Evolutionary conservation across 1,140 invertebrate species (phyloP), one percentile per base, ranked within the genome.

Genomic region (Camponotus vicinus): DNA sequence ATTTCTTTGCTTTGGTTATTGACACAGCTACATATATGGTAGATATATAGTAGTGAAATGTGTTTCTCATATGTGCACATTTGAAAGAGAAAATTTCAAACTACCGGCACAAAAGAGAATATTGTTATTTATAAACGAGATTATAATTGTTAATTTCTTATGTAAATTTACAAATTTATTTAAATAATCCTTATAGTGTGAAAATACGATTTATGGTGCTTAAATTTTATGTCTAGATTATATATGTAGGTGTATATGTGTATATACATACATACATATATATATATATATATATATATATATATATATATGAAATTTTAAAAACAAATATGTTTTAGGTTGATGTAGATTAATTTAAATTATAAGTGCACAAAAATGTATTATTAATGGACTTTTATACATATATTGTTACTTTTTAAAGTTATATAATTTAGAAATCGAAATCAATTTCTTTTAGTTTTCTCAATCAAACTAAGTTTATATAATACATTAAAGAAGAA

Each of bases 1-100:
- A 89, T 87, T 91, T 91, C 88, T 91, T 91, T 91, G 88, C 89
- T 91, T 91, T 88, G 85, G 69, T 90, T 88, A 76, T 45, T 70
- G 37, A 27, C 73, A 67, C 52, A 70, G 9, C 64, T 87, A 52
- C 49, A 15, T 52, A 52, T 52, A 52, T 52, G 49, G 49, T 52
- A 52, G 13, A 52, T 49, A 42, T 77, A 83, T 71, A 67, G 83
- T 71, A 71, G 78, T 49, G 76, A 86, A 86, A 32, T 87, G 27
- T 49, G 45, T 80, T 64, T 84, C 49, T 52, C 27, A 79, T 87
- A 69, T 27, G 57, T 49, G 87, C 11, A 15, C 1, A 27, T 70
- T 55, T 42, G n/a, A 77, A 40, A 40, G 52, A n/a, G 49, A 49
- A 77, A 86, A 85, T 71, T 90, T 90, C 77, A 85, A 63, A 71